Base-by-base conservation (phyloP, 2,888 invertebrate species). In the Adelphocoris suturalis region DNA sequence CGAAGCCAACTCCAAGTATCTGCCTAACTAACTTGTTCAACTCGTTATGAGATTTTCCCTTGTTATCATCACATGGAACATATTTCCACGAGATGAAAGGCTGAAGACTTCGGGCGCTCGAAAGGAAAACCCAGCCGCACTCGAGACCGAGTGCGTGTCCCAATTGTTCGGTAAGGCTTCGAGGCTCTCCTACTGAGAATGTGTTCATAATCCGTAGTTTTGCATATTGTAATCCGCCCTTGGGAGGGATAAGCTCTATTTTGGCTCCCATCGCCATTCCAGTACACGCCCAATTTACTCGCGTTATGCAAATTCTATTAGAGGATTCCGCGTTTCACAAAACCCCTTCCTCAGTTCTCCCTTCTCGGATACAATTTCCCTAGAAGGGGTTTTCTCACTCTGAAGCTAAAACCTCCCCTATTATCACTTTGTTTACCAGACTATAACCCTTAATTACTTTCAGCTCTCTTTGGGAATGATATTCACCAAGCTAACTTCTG, bases 171-270 rank as follows among this genome's bases (percentile, higher is more conserved):
- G 68, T 0, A 68, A 68, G 23, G 13, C 23, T 23, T 19, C 19
- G 68, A 3, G 68, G 68, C 68, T 68, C 68, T 82, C 82, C 75
- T 75, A 46, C 75, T 46, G 75, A 86, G 86, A 86, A 86, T 86
- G 86, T 86, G 86, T 86, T 86, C 86, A 86, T 86, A 86, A 86
- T 86, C 86, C 86, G 68, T 68, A 86, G 86, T 86, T 86, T 86
- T 86, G 86, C 86, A 86, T 86, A 86, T 86, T 86, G 86, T 86
- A 86, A 86, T 86, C 86, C 85, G 46, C 82, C 27, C 52, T 52
- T 48, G 27, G 48, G 19, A 82, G 23, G 82, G 82, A 82, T 82
- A 82, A 82, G 82, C 82, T 82, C 82, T 82, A 82, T 82, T 82
- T 82, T 82, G 82, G 82, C 82, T 52, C 52, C 82, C 52, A 82